These are phyloP conservation scores for Mayetiola destructor DNA, from an alignment of 2,888 invertebrate species.

Conservation along the genomic window DNA sequence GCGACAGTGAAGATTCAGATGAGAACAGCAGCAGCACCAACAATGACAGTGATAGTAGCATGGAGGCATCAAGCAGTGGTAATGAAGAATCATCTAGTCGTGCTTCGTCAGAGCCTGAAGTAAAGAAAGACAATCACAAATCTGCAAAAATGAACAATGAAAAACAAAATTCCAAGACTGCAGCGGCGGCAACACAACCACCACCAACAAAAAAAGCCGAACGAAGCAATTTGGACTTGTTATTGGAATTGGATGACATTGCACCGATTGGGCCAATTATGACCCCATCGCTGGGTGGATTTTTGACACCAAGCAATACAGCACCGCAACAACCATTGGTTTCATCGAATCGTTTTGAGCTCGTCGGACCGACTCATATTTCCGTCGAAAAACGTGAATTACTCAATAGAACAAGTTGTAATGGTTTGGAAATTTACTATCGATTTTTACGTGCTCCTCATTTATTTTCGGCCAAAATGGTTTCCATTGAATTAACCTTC, in stretches of 20 bases:
- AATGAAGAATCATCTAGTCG: conserved; percentile 22
- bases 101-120: conserved; percentile 24
- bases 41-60: conserved; percentile 20
- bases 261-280: conserved; percentile 49
- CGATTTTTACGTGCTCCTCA: conserved; percentile 68
- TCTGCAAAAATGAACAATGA: conserved; percentile 28
- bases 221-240: conserved; percentile 61
- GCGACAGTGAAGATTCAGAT: not conserved
- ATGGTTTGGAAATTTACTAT: conserved; percentile 47
- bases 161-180: not conserved
- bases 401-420: conserved; percentile 55
- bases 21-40: not conserved
- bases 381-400: conserved; percentile 47
- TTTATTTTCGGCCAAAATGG: conserved; percentile 67
- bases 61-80: conserved; percentile 16
- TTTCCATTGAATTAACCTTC: conserved; percentile 64
- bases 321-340: conserved; percentile 19
- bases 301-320: conserved; percentile 47
- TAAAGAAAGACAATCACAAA: conserved; percentile 27
- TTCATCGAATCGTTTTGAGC: conserved; percentile 35
- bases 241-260: conserved; percentile 66
- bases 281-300: conserved; percentile 69
- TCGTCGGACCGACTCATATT: conserved; percentile 45
- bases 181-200: not conserved
- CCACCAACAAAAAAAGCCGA: conserved; percentile 21